Conservation (phyloP, 1,140 invertebrate genomes). For the Chironomus tepperi region DNA sequence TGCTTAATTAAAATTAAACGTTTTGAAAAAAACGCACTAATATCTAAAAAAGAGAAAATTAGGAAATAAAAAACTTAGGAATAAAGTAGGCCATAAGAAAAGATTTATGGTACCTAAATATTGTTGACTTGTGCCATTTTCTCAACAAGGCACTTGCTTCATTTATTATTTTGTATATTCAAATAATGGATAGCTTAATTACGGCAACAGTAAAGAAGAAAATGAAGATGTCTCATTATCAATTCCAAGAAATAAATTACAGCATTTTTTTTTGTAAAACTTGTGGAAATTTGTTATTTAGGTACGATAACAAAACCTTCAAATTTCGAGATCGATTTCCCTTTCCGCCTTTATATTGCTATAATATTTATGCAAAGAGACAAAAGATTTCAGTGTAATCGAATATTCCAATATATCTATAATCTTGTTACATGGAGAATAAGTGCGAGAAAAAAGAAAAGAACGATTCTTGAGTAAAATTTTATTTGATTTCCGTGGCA, state of each 20-base stretch:
- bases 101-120: not conserved
- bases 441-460: too few relatives aligned
- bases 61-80: not conserved
- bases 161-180: slow-evolving; percentile 9
- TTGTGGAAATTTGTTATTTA: too few relatives aligned
- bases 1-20: too few relatives aligned
- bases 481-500: not conserved
- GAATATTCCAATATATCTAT: too few relatives aligned
- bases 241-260: not conserved
- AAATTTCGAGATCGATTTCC: too few relatives aligned
- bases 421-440: too few relatives aligned
- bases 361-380: too few relatives aligned
- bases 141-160: not conserved
- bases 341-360: too few relatives aligned
- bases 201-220: not conserved
- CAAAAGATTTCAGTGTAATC: too few relatives aligned
- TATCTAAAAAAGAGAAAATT: not conserved
- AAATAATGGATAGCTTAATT: slow-evolving; percentile 8
- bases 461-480: not conserved
- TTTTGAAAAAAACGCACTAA: too few relatives aligned
- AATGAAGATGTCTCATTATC: not conserved
- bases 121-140: not conserved
- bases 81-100: not conserved
- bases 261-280: too few relatives aligned
- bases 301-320: too few relatives aligned